Base-by-base conservation (phyloP, 2,888 invertebrate genomes). In the Trilocha varians region DNA sequence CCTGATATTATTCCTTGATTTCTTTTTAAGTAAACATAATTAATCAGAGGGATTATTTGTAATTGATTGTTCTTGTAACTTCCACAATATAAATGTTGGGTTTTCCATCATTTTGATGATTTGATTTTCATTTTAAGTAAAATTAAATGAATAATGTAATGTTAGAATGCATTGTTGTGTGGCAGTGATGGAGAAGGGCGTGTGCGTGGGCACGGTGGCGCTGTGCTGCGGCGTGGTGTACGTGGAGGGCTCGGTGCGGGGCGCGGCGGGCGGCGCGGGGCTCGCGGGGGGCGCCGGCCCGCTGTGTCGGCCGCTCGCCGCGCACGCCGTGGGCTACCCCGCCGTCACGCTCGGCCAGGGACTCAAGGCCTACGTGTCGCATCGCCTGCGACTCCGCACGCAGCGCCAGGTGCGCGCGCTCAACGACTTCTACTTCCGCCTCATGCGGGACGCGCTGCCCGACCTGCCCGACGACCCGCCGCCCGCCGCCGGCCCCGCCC, bases 301-400 rank as follows among this genome's bases (percentile, higher is more conserved):
- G 85, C 90, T 97, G 60, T 96, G 96, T 87, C 89, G 97, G 75
- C 98, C 98, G 55, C 96, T 98, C 83, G 98, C 98, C 59, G 97
- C 98, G 54, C 97, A 98, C 85, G 97, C 97, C 91, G 95, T 88
- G 78, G 89, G 84, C 44, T 98, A 96, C 89, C 98, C 98, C 45
- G 95, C 95, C 55, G 96, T 98, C 40, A 96, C 98, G 58, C 89
- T 98, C 70, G 98, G 98, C 57, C 97, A 97, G 87, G 96, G 96
- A 63, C 95, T 97, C 66, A 98, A 97, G 89, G 93, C 95, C 71
- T 95, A 95, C 71, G 91, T 97, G 51, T 94, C 95, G 56, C 95
- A 93, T 78, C 90, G 95, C 82, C 92, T 97, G 89, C 89, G 96
- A 70, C 90, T 95, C 89, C 90, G 96, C 54, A 93, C 94, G 70